Evolutionary conservation across 1,140 invertebrate genomes (phyloP).

Genomic region (Andrena cerasifolii): DNA sequence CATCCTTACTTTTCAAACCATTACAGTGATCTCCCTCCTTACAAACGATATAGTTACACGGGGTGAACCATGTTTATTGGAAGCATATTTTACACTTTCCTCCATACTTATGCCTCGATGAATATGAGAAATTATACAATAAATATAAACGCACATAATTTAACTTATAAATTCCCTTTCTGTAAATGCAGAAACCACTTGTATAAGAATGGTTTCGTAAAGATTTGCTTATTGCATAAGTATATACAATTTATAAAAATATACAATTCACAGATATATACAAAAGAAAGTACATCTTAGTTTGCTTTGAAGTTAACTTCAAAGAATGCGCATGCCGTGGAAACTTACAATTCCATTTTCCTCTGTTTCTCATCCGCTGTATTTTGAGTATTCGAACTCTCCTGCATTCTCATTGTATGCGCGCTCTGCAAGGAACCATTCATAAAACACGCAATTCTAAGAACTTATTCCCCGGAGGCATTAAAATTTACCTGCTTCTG

Average conservation of each 20-base stretch:
- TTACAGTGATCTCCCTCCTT: too few species aligned
- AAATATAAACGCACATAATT: slow-evolving; percentile 18
- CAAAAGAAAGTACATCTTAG: too few species aligned
- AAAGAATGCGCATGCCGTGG: not conserved
- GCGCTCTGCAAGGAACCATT: not conserved
- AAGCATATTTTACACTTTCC: not conserved
- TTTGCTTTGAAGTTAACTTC: too few species aligned
- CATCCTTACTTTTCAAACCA: too few species aligned
- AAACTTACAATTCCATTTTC: slow-evolving; percentile 44
- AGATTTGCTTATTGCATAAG: not conserved
- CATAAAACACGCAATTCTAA: too few species aligned
- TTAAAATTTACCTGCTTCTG: slow-evolving; percentile 45
- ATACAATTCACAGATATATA: slow-evolving; percentile 26
- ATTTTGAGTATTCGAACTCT: not conserved
- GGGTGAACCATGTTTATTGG: too few species aligned
- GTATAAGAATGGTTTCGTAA: slow-evolving; percentile 15
- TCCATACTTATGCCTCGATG: not conserved
- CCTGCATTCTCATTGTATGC: not conserved
- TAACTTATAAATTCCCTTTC: slow-evolving; percentile 3
- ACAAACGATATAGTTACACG: too few species aligned
- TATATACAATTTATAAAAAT: slow-evolving; percentile 28
- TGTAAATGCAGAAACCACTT: not conserved
- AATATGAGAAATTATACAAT: not conserved
- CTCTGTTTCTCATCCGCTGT: not conserved
- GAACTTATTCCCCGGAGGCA: too few species aligned